Evolutionary conservation across 1,140 invertebrate genomes (phyloP).

Genomic region (Bombus waltoni): DNA sequence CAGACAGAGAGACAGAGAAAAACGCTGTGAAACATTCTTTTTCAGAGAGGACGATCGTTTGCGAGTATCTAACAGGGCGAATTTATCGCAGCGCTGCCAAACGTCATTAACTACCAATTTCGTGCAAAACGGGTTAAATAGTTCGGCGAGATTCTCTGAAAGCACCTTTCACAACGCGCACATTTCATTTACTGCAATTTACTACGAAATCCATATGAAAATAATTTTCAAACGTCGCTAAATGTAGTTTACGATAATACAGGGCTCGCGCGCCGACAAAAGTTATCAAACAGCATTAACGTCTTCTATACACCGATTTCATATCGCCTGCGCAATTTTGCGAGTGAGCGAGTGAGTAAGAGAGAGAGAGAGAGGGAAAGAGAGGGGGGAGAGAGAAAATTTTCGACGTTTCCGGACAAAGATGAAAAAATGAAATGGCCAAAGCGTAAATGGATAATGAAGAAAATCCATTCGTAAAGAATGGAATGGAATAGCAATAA

Average conservation of each 20-base stretch:
- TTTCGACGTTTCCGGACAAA: neutral
- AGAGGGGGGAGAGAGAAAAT: neutral
- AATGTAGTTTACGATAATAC: constrained; percentile 51
- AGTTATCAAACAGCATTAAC: constrained; percentile 50
- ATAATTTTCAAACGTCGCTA: constrained; percentile 51
- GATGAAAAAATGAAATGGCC: neutral
- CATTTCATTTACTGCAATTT: constrained; percentile 53
- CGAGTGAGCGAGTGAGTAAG: too few species aligned
- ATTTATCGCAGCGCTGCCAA: constrained; percentile 44
- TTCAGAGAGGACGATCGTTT: constrained; percentile 25
- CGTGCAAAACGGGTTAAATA: constrained; percentile 47
- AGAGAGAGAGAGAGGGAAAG: neutral
- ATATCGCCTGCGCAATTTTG: constrained; percentile 2
- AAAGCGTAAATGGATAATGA: neutral
- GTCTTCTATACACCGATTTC: constrained; percentile 28
- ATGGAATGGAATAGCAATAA: neutral
- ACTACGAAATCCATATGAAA: constrained; percentile 48
- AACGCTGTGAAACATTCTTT: neutral
- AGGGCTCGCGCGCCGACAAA: constrained; percentile 12
- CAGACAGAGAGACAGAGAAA: neutral
- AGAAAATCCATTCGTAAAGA: neutral
- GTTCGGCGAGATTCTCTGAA: constrained; percentile 43
- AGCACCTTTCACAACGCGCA: constrained; percentile 44
- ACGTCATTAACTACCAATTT: constrained; percentile 54
- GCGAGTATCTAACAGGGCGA: constrained; percentile 35